Conservation (phyloP, 2,888 invertebrate genomes). For the Cenopis cana region DNA sequence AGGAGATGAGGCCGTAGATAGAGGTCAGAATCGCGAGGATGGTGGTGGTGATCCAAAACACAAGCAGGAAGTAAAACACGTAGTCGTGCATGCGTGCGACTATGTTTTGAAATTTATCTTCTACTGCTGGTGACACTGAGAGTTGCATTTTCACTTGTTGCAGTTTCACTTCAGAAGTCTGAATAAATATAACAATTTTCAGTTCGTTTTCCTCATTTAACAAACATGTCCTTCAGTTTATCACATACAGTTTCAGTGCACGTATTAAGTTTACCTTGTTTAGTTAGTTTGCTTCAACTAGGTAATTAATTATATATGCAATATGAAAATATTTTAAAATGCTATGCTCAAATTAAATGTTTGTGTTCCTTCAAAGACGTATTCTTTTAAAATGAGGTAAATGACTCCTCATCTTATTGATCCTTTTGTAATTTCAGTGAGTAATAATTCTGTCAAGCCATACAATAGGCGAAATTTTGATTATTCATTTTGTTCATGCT, state of each 20-base stretch:
- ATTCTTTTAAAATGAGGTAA: conserved; percentile 21
- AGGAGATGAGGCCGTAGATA: conserved; percentile 33
- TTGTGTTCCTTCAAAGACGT: conserved; percentile 1
- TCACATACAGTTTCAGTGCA: neutral
- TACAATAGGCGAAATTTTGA: neutral
- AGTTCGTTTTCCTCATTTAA: conserved; percentile 2
- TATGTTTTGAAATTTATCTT: conserved; percentile 40
- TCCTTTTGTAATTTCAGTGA: conserved; percentile 11
- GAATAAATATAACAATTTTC: neutral
- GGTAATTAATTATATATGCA: too few relatives aligned
- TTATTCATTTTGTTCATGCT: neutral
- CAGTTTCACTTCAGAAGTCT: neutral
- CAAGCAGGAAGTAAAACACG: conserved; percentile 25
- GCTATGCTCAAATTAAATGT: too few relatives aligned
- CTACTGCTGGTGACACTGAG: conserved; percentile 17
- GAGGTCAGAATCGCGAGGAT: conserved; percentile 15
- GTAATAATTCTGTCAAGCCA: conserved; percentile 10
- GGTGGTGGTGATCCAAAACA: conserved; percentile 33
- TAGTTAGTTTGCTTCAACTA: neutral
- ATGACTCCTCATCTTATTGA: neutral
- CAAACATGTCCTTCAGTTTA: neutral
- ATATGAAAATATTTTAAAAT: neutral
- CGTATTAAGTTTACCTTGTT: neutral
- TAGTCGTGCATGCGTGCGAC: conserved; percentile 16
- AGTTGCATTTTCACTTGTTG: neutral